phyloP scores from a whole-genome alignment of 2,888 invertebrate genomes.

The Hedychridium roseum region DNA sequence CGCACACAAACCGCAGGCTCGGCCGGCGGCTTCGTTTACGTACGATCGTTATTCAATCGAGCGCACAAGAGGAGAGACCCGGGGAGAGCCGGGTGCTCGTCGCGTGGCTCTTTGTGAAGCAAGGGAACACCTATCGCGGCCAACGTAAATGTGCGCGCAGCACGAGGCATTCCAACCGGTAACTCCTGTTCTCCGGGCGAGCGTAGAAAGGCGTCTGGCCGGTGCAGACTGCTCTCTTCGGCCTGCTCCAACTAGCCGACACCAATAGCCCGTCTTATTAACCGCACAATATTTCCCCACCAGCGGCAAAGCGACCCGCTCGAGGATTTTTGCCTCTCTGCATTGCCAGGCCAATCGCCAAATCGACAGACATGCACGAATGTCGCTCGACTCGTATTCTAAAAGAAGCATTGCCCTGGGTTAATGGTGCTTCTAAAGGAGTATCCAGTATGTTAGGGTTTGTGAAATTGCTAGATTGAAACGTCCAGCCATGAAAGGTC shows the following conservation, averaged over 20 bases:
- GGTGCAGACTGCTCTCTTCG: conserved; percentile 27
- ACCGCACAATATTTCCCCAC: no score
- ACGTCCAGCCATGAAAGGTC: no score
- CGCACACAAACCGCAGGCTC: conserved; percentile 11
- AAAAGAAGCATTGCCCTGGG: neutral
- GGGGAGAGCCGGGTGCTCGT: conserved; percentile 8
- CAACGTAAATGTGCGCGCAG: conserved; percentile 22
- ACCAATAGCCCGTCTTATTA: no score
- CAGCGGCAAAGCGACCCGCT: no score
- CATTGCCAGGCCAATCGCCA: neutral
- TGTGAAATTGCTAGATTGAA: no score
- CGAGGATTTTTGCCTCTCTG: conserved; percentile 23
- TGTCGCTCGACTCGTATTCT: neutral
- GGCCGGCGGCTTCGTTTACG: conserved; percentile 10
- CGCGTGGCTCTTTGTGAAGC: conserved; percentile 23
- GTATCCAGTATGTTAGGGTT: no score
- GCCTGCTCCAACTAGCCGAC: no score
- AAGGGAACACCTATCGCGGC: conserved; percentile 40
- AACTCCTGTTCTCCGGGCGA: conserved; percentile 41
- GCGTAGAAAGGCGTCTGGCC: conserved; percentile 48
- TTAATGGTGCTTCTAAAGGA: no score
- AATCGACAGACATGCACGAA: neutral
- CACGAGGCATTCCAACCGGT: conserved; percentile 46
- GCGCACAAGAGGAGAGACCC: conserved; percentile 6
- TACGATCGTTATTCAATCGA: conserved; percentile 27